Evolutionary conservation across 53 echinoderm and acorn worm genomes (phyloP).

Genomic region (Luidia sarsii): DNA sequence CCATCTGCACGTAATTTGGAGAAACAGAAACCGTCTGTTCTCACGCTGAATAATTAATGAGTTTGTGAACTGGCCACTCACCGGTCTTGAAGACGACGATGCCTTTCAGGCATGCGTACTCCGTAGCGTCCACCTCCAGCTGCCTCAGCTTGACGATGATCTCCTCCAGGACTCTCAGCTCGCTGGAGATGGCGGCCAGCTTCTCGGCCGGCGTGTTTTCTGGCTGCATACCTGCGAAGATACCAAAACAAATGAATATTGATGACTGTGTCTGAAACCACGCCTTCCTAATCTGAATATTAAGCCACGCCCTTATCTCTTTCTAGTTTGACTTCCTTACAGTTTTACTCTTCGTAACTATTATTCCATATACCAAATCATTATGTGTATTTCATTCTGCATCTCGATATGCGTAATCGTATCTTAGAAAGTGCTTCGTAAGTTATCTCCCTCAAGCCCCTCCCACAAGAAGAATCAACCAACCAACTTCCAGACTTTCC

Average conservation of each 20-base stretch:
- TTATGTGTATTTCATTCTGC: too few relatives aligned
- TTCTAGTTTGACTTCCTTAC: neutral
- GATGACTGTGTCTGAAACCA: too few relatives aligned
- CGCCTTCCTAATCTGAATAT: neutral
- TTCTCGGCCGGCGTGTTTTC: constrained; percentile 89
- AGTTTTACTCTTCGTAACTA: neutral
- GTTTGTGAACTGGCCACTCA: constrained; percentile 22
- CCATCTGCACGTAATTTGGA: neutral
- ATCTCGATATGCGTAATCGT: too few relatives aligned
- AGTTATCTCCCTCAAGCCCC: too few relatives aligned
- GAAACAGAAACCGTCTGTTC: too few relatives aligned
- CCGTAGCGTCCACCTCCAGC: constrained; percentile 89
- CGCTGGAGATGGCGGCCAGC: constrained; percentile 89
- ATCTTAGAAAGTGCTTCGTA: too few relatives aligned
- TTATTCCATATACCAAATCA: too few relatives aligned
- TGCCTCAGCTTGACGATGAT: constrained; percentile 84
- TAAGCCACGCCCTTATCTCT: neutral
- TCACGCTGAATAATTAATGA: too few relatives aligned
- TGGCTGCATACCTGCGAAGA: constrained; percentile 74
- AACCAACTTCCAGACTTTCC: too few relatives aligned
- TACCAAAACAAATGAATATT: too few relatives aligned
- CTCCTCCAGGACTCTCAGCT: constrained; percentile 87
- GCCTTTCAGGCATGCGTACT: constrained; percentile 95
- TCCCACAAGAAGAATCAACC: too few relatives aligned
- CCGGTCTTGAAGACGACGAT: constrained; percentile 98